Evolutionary conservation across 2,797 vertebrate species (phyloP).

Genomic region (Ispidina picta): DNA sequence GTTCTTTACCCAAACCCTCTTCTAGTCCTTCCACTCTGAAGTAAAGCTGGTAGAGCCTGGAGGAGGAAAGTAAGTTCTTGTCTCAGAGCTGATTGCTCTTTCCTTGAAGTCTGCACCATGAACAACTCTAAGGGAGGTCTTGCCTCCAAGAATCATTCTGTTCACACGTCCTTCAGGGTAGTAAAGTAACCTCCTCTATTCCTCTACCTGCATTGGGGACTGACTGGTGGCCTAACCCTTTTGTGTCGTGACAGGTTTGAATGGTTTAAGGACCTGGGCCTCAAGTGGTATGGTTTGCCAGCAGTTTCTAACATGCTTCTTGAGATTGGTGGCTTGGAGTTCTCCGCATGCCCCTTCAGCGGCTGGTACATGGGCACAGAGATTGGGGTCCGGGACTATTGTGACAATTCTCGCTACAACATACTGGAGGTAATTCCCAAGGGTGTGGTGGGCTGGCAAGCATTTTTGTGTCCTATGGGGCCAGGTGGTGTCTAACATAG

Average conservation of each 20-base stretch:
- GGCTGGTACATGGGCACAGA: constrained; percentile 99
- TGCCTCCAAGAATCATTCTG: not conserved
- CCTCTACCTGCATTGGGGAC: accelerated
- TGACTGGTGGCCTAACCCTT: not conserved
- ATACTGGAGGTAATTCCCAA: constrained; percentile 88
- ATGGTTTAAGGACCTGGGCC: constrained; percentile 93
- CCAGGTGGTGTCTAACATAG: no score
- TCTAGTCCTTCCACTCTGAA: not conserved
- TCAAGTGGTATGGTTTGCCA: constrained; percentile 95
- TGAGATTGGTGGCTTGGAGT: constrained; percentile 94
- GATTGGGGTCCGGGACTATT: constrained; percentile 97
- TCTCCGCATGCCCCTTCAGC: constrained; percentile 94
- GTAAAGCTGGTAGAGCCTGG: not conserved
- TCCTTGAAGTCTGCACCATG: not conserved
- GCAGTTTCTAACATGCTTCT: constrained; percentile 96
- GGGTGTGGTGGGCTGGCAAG: no score
- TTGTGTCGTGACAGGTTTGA: constrained; percentile 81
- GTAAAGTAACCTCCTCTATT: not conserved
- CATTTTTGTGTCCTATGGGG: not conserved
- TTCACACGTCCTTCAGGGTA: not conserved
- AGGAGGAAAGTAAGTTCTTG: not conserved
- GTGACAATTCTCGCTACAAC: constrained; percentile 95
- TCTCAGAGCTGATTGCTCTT: not conserved
- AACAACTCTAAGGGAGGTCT: not conserved
- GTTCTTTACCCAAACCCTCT: not conserved